Base-by-base conservation (phyloP, 1,140 invertebrate species). In the Lordiphosa stackelbergi region DNA sequence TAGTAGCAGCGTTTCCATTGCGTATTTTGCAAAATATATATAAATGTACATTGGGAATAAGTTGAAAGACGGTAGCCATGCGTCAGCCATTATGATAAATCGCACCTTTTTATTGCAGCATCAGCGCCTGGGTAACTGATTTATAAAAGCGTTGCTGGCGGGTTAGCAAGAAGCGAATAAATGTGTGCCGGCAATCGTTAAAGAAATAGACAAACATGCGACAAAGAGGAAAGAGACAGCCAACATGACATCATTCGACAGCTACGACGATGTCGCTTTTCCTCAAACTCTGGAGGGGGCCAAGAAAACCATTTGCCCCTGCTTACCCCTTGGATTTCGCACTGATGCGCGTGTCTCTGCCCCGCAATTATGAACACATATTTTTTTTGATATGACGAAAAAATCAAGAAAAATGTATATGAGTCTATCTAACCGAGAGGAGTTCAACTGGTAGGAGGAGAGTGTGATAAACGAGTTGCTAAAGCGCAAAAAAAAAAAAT, bases 21-120 rank as follows among this genome's bases (percentile, higher is more conserved):
- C 73, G 73, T 73, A 73, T 72, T 75, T 79, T 79, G 59, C 71
- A 56, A 83, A 72, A 75, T 75, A 68, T 65, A 75, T 16, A n/a
- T 24, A 22, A 57, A 68, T 53, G 53, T 53, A 52, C 31, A 61
- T 47, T 41, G 51, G 52, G 57, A 66, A 5, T 13, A 10, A 6
- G 40, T 13, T 34, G n/a, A n/a, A 28, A 24, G 10, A 38, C 22
- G 22, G 22, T 49, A 46, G 54, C 37, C 63, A 68, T 68, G 64
- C 64, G 63, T 68, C 63, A 68, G 66, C 59, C 68, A 81, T 81
- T 81, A 81, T 81, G 75, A 81, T 83, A 83, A 81, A 81, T 81
- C 77, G 75, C 75, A 81, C 75, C 75, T 83, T 83, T 46, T 83
- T 81, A 81, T 83, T 81, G 75, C 75, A 83, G 75, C 75, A 83